Evolutionary conservation across 2,113 vertebrate genomes (phyloP).

Genomic region (Myanophis thanlyinensis): DNA sequence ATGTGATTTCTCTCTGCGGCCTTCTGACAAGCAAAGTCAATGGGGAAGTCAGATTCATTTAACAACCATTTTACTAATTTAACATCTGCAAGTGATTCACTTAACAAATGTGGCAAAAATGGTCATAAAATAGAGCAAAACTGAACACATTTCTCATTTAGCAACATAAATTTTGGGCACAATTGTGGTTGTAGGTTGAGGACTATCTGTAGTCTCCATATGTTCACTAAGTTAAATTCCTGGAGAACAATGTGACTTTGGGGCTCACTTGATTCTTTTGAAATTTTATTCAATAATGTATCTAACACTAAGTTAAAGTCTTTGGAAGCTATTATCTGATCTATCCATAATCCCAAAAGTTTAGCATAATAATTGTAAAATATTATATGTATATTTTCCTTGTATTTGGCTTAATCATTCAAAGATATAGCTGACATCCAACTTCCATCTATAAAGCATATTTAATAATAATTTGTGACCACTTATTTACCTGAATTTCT

Average conservation of each 20-base stretch:
- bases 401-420: background rate
- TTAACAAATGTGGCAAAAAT: too few species aligned
- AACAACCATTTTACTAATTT: too few species aligned
- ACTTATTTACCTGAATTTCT: background rate
- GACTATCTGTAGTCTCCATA: background rate
- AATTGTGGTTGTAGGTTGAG: too few species aligned
- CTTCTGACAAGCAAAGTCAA: too few species aligned
- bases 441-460: too few species aligned
- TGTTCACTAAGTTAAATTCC: background rate
- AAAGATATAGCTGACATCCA: background rate
- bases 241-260: background rate
- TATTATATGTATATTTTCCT: background rate
- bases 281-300: background rate
- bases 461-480: background rate
- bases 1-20: too few species aligned
- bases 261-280: background rate
- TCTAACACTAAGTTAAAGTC: background rate
- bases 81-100: too few species aligned
- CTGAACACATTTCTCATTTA: too few species aligned
- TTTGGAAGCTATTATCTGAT: background rate
- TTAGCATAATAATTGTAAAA: background rate
- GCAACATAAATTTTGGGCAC: too few species aligned
- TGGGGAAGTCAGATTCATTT: too few species aligned
- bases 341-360: background rate
- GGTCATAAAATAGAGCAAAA: too few species aligned